Evolutionary conservation across 2,797 vertebrate genomes (phyloP), one percentile per base, ranked within the genome.

Genomic region (Nasua narica): DNA sequence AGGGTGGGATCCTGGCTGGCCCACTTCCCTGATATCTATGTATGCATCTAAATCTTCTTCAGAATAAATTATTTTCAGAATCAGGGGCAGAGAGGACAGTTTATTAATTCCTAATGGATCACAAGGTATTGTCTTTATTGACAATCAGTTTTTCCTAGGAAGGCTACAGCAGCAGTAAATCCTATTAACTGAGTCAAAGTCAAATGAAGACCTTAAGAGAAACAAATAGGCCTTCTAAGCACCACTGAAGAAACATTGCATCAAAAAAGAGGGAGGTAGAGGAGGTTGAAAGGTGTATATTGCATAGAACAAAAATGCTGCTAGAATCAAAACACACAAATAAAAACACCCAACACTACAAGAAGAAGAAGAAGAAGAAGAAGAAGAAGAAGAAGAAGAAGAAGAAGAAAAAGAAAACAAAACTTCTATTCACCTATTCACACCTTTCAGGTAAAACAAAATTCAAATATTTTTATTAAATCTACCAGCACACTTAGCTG

Each of bases 171-270:
- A 93, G 90, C 91, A 96, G 76, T 97, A 97, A 97, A 98, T 98
- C 94, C 92, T 98, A 94, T 97, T 97, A 98, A 97, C 67, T 82
- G 95, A 94, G 35, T 91, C 96, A 98, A 98, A 98, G 97, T 97
- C 98, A 98, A 98, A 98, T 97, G 65, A 97, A 97, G 96, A 96
- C 54, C 95, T 97, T 97, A 94, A 94, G 94, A 97, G 84, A 98
- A 84, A 94, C 16, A 94, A 95, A 83, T 23, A 93, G 50, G 86
- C 87, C 46, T 95, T 96, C 95, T 85, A 93, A 1, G 23, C 8
- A 52, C 54, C 85, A 48, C 43, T 96, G 90, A 96, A 96, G 97
- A 97, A 79, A 77, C 3, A 29, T 3, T 79, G 83, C 54, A 3
- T 46, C 11, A 54, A 32, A n/a, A 97, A 97, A 1, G 8, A 11